Evolutionary conservation across 2,113 vertebrate genomes (phyloP), one percentile per base, ranked within the genome.

Genomic region (Cephalopholis sonnerati): DNA sequence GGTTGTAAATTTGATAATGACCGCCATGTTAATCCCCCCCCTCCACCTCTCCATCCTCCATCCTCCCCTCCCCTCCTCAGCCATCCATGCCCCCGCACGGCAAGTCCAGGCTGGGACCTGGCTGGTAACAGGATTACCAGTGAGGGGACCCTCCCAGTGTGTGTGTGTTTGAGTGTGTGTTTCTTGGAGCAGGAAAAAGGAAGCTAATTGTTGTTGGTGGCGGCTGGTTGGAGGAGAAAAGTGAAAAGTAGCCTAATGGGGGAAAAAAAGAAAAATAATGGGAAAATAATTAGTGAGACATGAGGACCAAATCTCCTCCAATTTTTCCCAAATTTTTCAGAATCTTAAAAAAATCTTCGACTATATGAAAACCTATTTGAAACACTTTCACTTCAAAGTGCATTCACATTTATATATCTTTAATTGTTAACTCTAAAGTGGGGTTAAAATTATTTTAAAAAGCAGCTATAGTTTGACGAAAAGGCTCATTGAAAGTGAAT

Each of bases 61-160:
- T 13, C 41, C 17, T 16, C 67, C 46, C n/a, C n/a, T n/a, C 50
- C 18, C 67, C 91, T 94, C 94, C 93, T 92, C 93, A 7, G 50
- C 48, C 48, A 41, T 50, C 29, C 67, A 10, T 29, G 9, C 48
- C 27, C 64, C 36, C 5, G 7, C 57, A 65, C 66, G 58, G 66
- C 76, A 67, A 70, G 69, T 77, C 70, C 77, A 72, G 74, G 51
- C 64, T 55, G 68, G 80, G 88, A 87, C 91, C 83, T 80, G 75
- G 90, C 93, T 95, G 95, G 95, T 97, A 96, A 96, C 94, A 96
- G 95, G 95, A 97, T 96, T 96, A 96, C 89, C 79, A 53, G 24
- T 2, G 62, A 81, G 16, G 66, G 70, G 69, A 93, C 93, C 89
- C 84, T 58, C 22, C 24, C 39, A 41, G 64, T 74, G 50, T 58